A percentile compares a stretch with the other conserved stretches of the same genome.
phyloP scores from a whole-genome alignment of 2,888 invertebrate genomes.

The Leptinotarsa haldemani region DNA sequence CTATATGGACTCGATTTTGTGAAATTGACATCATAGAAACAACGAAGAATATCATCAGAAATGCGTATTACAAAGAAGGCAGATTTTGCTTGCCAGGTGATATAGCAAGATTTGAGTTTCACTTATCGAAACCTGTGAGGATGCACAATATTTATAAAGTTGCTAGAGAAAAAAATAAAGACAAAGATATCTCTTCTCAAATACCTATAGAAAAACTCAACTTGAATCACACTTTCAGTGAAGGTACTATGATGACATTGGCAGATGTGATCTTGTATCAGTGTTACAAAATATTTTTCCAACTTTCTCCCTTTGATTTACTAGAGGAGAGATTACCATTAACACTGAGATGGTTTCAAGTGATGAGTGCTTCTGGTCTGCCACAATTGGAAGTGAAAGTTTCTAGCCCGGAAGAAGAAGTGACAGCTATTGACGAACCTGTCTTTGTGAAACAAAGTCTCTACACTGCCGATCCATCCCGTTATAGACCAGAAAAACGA shows the following conservation, averaged over 20 bases:
- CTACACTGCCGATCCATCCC: constrained; percentile 82
- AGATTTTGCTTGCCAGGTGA: constrained; percentile 72
- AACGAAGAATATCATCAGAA: constrained; percentile 66
- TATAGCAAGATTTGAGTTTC: constrained; percentile 83
- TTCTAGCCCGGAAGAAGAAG: constrained; percentile 1
- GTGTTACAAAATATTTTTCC: constrained; percentile 69
- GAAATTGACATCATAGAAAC: constrained; percentile 82
- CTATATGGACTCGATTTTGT: constrained; percentile 93
- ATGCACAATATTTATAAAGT: constrained; percentile 88
- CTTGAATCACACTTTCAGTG: constrained; percentile 80
- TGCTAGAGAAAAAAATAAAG: constrained; percentile 69
- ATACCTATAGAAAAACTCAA: constrained; percentile 68
- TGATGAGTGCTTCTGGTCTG: constrained; percentile 53
- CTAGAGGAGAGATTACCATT: constrained; percentile 68
- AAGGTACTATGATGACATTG: constrained; percentile 84
- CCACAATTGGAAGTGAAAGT: constrained; percentile 39
- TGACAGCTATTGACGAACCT: constrained; percentile 37
- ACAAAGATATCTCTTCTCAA: constrained; percentile 64
- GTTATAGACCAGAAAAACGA: constrained; percentile 79
- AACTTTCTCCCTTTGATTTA: constrained; percentile 47
- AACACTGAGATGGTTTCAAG: constrained; percentile 74
- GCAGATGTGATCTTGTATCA: constrained; percentile 86
- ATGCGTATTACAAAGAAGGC: constrained; percentile 42
- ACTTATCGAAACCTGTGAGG: constrained; percentile 84
- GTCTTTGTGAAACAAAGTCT: constrained; percentile 73